Percentiles rank a stretch among this genome's conserved stretches.
Evolutionary conservation across 92 coral and sea anemone genomes (phyloP).

Genomic region (Epizoanthus illoricatus): DNA sequence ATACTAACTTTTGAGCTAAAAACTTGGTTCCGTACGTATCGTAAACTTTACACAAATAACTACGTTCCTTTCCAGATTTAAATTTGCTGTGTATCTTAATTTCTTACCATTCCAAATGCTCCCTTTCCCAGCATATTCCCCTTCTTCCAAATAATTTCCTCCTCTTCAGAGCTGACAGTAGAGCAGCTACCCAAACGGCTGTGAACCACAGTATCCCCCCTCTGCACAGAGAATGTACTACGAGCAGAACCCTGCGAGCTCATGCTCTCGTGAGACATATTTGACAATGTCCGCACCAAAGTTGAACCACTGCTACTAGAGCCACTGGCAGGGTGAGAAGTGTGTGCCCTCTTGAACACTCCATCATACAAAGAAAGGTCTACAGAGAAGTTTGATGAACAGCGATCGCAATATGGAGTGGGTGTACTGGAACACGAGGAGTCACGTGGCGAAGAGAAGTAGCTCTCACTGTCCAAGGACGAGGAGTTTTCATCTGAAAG

Average conservation of each 20-base stretch:
- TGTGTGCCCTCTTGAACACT: slow-evolving; percentile 40
- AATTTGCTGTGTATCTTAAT: not conserved
- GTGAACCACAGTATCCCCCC: slow-evolving; percentile 44
- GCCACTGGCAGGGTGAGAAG: slow-evolving; percentile 40
- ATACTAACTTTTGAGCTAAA: too few relatives aligned
- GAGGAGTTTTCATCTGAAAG: slow-evolving; percentile 62
- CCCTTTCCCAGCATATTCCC: slow-evolving; percentile 94
- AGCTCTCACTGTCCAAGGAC: slow-evolving; percentile 60
- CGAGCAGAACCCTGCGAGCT: slow-evolving; percentile 54
- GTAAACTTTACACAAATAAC: too few relatives aligned
- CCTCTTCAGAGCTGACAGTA: slow-evolving; percentile 73
- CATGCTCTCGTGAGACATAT: slow-evolving; percentile 32
- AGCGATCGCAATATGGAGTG: slow-evolving; percentile 41
- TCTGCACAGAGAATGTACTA: slow-evolving; percentile 46
- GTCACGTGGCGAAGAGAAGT: slow-evolving; percentile 66
- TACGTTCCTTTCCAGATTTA: too few relatives aligned
- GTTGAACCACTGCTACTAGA: slow-evolving; percentile 62
- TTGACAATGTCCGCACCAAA: slow-evolving; percentile 46
- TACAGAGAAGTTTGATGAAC: slow-evolving; percentile 55
- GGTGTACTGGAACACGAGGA: slow-evolving; percentile 49
- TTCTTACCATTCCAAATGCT: slow-evolving; percentile 92
- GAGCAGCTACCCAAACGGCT: slow-evolving; percentile 79
- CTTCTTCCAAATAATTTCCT: slow-evolving; percentile 92
- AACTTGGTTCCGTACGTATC: too few relatives aligned
- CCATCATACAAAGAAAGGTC: slow-evolving; percentile 57